Conservation (phyloP, 2,113 vertebrate genomes). For the Ailuropoda melanoleuca region DNA sequence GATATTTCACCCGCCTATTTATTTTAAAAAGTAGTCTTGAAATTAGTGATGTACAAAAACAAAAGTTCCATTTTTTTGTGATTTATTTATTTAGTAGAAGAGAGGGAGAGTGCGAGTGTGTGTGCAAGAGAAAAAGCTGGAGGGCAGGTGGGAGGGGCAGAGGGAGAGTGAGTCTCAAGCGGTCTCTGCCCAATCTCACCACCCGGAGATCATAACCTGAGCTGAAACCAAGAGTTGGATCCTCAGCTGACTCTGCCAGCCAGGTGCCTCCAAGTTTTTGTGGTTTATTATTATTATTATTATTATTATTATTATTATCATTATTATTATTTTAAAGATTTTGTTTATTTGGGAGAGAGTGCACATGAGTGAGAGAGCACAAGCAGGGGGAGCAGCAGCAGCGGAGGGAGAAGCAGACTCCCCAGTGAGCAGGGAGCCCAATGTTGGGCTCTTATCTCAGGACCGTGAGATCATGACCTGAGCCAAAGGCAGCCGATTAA, state of each 20-base stretch:
- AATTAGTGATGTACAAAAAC: conserved; percentile 17
- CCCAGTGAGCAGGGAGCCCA: not conserved
- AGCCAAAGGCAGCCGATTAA: not conserved
- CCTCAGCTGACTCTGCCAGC: not conserved
- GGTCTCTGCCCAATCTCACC: not conserved
- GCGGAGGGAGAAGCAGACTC: not conserved
- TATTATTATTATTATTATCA: not conserved
- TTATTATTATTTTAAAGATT: not conserved
- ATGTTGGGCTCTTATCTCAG: not conserved
- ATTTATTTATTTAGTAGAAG: not conserved
- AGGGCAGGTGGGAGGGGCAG: not conserved
- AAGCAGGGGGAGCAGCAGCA: not conserved
- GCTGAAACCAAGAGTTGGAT: not conserved
- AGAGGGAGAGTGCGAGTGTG: not conserved
- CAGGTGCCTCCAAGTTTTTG: not conserved
- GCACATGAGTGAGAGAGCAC: not conserved
- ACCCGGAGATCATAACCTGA: not conserved
- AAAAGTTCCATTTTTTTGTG: not conserved
- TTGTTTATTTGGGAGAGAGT: not conserved
- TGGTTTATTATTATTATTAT: not conserved
- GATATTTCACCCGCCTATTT: not conserved
- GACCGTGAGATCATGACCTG: not conserved
- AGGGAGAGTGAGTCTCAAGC: not conserved
- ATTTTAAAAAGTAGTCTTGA: conserved; percentile 36
- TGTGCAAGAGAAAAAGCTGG: not conserved